Base-by-base conservation (phyloP, 2,888 invertebrate species). In the Sinhomidia bicolor region DNA sequence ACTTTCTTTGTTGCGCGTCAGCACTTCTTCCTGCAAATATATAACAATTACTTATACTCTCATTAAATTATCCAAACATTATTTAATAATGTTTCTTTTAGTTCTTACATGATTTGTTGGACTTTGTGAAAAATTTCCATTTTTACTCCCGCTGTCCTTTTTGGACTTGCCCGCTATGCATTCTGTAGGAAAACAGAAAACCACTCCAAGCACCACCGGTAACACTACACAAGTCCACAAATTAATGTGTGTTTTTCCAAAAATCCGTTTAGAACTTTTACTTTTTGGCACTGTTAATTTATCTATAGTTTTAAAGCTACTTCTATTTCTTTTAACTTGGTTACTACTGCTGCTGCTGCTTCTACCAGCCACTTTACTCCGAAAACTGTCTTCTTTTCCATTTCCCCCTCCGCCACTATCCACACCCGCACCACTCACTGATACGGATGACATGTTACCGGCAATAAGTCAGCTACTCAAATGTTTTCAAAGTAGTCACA, bases 31-130 rank as follows among this genome's bases (percentile, higher is more conserved):
- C 86, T 86, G 26, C 9, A 57, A 29, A 62, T 3, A n/a, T n/a
- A n/a, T n/a, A n/a, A n/a, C n/a, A n/a, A n/a, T n/a, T n/a, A n/a
- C n/a, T n/a, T n/a, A 62, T 6, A 80, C 23, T 7, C 36, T 36
- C 36, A 65, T 32, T 17, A 29, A 65, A n/a, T 36, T 68, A 71
- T 47, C 20, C 60, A 60, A 23, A 83, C 17, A 26, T 26, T 7
- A 9, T 60, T 23, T 10, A 51, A 51, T 12, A 5, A 47, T 2
- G 7, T 47, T 54, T 54, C n/a, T 17, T 2, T 14, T 0, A 57
- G 12, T 47, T 10, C 65, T 74, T 88, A 88, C 88, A 44, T 88
- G 82, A 44, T 88, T 88, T 4, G 78, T 88, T 23, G 88, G 88
- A 41, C 78, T 88, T 10, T 78, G 83, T 9, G 88, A 26, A 41